These are phyloP conservation scores for Sturmia bella DNA, from an alignment of 2,888 invertebrate species.

Conservation along the genomic window DNA sequence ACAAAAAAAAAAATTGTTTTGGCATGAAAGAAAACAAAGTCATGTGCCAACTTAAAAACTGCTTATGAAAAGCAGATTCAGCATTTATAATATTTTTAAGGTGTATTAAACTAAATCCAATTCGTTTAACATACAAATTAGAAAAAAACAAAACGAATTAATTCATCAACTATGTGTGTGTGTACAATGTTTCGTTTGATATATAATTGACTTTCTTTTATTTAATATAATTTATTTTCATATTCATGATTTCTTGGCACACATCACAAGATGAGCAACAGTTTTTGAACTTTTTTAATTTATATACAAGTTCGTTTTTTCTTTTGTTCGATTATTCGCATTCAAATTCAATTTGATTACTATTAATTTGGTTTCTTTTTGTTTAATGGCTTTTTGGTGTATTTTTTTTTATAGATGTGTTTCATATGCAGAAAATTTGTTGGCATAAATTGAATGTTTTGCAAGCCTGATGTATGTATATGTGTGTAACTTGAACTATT, in stretches of 20 bases:
- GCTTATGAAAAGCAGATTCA: slow-evolving; percentile 7
- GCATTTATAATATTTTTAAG: slow-evolving; percentile 47
- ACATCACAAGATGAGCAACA: not conserved
- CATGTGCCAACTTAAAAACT: slow-evolving; percentile 27
- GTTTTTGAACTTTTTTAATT: not conserved
- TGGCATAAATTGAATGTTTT: no score
- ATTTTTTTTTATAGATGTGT: no score
- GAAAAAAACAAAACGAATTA: not conserved
- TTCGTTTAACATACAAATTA: slow-evolving; percentile 1
- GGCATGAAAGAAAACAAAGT: not conserved
- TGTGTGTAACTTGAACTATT: not conserved
- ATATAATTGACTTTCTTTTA: slow-evolving; percentile 47
- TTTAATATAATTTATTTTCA: slow-evolving; percentile 11
- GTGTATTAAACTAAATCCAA: not conserved
- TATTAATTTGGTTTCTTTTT: not conserved
- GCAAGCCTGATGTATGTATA: no score
- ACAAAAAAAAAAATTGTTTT: slow-evolving; percentile 15
- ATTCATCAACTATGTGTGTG: slow-evolving; percentile 15
- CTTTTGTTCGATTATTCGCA: slow-evolving; percentile 24
- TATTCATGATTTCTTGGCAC: slow-evolving; percentile 34
- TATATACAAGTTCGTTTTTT: slow-evolving; percentile 16
- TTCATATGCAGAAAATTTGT: no score
- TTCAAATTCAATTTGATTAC: slow-evolving; percentile 14
- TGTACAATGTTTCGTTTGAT: slow-evolving; percentile 3
- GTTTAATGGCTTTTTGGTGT: no score